Percentiles rank a stretch among this genome's conserved stretches.
Conservation (phyloP, 2,797 vertebrate genomes). For the Catostomus latipinnis region DNA sequence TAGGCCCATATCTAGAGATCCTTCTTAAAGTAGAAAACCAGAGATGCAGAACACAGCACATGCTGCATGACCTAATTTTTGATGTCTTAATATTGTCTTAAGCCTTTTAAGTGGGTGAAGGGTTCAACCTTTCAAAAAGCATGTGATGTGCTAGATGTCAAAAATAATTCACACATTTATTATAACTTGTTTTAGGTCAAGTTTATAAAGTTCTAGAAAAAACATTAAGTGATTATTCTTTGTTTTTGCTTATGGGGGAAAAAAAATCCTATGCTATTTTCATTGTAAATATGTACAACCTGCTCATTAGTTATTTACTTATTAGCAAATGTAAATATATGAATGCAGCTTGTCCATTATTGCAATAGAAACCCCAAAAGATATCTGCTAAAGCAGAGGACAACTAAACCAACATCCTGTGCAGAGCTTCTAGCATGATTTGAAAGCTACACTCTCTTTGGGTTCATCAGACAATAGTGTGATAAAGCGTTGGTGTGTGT, state of each 20-base stretch:
- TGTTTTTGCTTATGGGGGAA: no score
- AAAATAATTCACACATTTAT: background rate
- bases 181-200: background rate
- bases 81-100: background rate
- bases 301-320: background rate
- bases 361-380: background rate
- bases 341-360: background rate
- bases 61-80: background rate
- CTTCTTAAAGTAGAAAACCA: conserved; percentile 23
- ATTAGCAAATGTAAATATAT: background rate
- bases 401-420: conserved; percentile 19
- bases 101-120: background rate
- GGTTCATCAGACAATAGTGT: conserved; percentile 26
- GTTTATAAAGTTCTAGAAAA: background rate
- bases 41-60: background rate
- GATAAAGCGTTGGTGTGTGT: conserved; percentile 30
- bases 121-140: background rate
- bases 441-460: conserved; percentile 21
- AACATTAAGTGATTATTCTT: no score
- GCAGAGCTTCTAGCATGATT: conserved; percentile 7
- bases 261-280: background rate
- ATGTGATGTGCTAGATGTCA: background rate
- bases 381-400: background rate
- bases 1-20: background rate
- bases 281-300: background rate